phyloP scores from a whole-genome alignment of 2,797 vertebrate species.

The Diplodus sargus region DNA sequence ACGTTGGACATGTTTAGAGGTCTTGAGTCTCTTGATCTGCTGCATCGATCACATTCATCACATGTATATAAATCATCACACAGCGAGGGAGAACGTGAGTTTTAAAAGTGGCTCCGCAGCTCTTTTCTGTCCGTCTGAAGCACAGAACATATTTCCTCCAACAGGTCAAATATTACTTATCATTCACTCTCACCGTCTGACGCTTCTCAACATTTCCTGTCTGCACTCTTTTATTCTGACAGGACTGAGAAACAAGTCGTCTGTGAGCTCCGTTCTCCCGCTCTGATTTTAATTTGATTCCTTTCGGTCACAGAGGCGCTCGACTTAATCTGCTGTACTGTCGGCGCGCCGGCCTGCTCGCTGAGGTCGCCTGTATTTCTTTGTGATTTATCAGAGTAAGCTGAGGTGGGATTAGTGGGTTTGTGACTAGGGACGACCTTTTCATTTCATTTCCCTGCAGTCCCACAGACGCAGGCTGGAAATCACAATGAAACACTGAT shows the following conservation, averaged over 20 bases:
- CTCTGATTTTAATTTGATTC: conserved; percentile 37
- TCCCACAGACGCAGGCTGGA: conserved; percentile 9
- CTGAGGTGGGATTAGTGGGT: conserved; percentile 62
- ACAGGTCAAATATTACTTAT: background rate
- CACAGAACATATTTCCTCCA: conserved; percentile 1
- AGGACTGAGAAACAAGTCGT: background rate
- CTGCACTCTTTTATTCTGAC: background rate
- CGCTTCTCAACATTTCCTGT: background rate
- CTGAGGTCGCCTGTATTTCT: conserved; percentile 36
- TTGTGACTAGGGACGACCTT: conserved; percentile 52
- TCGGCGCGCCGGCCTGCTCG: background rate
- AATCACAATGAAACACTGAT: conserved; percentile 7
- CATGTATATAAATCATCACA: too few species aligned
- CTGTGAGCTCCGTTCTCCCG: background rate
- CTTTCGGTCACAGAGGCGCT: conserved; percentile 33
- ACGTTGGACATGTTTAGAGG: too few species aligned
- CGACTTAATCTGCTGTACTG: conserved; percentile 45
- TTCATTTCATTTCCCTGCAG: conserved; percentile 57
- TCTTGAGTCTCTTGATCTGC: too few species aligned
- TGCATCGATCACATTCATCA: too few species aligned
- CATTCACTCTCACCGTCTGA: background rate
- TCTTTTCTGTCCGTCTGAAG: background rate
- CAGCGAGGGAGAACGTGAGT: too few species aligned
- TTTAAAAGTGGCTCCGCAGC: background rate
- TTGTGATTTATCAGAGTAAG: conserved; percentile 59